Conservation (phyloP, 2,888 invertebrate species). For the Heteromurus nitidus region DNA sequence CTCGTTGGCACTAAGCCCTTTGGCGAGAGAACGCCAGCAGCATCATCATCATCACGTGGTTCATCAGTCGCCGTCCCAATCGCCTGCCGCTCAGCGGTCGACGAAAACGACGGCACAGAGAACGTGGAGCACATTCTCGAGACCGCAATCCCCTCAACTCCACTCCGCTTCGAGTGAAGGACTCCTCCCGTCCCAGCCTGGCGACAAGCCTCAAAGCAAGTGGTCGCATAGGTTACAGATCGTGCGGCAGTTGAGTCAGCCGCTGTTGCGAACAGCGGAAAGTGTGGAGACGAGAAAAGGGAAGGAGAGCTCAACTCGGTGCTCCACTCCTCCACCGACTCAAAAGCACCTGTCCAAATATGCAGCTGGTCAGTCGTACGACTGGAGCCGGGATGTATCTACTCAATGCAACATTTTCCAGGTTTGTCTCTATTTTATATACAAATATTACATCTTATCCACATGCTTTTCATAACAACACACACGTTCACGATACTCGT, state of each 20-base stretch:
- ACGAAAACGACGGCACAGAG: neutral
- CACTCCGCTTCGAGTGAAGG: neutral
- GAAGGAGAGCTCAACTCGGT: slow-evolving; percentile 23
- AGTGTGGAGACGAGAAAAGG: slow-evolving; percentile 36
- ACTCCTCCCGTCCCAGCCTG: neutral
- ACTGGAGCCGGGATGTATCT: slow-evolving; percentile 67
- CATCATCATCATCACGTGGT: slow-evolving; percentile 31
- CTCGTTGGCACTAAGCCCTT: slow-evolving; percentile 45
- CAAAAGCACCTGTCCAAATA: slow-evolving; percentile 49
- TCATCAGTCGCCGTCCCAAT: slow-evolving; percentile 21
- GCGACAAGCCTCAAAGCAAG: slow-evolving; percentile 33
- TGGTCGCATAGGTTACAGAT: slow-evolving; percentile 56
- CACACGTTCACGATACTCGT: too few relatives aligned
- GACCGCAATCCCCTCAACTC: too few relatives aligned
- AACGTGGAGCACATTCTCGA: too few relatives aligned
- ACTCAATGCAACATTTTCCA: slow-evolving; percentile 63
- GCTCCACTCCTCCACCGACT: neutral
- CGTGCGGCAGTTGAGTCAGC: slow-evolving; percentile 61
- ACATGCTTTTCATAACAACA: too few relatives aligned
- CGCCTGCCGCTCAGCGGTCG: neutral
- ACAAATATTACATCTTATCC: too few relatives aligned
- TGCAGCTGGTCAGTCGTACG: slow-evolving; percentile 54
- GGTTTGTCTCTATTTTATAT: too few relatives aligned
- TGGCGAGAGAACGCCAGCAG: slow-evolving; percentile 40
- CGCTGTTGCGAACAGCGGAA: slow-evolving; percentile 53